Evolutionary conservation across 2,888 invertebrate genomes (phyloP).

Genomic region (Lamellibrachia columna): DNA sequence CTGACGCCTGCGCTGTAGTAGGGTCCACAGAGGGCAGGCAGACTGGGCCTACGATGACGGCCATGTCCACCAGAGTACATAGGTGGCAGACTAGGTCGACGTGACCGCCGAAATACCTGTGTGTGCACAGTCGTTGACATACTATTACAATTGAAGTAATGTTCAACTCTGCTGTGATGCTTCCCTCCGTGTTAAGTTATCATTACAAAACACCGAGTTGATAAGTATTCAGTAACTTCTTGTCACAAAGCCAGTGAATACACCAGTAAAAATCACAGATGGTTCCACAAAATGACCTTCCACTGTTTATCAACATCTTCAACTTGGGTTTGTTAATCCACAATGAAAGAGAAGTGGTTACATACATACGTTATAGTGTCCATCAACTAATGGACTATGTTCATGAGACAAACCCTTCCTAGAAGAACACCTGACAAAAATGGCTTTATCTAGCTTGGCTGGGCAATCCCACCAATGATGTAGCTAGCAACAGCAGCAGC

Average conservation of each 20-base stretch:
- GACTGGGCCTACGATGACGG: slow-evolving; percentile 6
- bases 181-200: neutral
- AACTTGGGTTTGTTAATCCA: neutral
- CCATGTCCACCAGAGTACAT: neutral
- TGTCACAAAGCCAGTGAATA: neutral
- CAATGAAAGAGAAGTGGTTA: neutral
- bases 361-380: neutral
- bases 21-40: neutral
- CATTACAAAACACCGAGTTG: neutral
- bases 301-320: neutral
- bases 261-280: neutral
- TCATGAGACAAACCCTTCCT: neutral
- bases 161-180: neutral
- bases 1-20: neutral
- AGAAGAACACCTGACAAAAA: neutral
- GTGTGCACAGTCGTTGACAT: slow-evolving; percentile 16
- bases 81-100: neutral
- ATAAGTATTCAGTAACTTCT: neutral
- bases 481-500: neutral
- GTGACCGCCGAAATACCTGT: neutral
- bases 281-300: neutral
- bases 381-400: neutral
- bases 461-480: neutral
- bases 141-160: neutral
- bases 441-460: neutral